Percentiles rank a stretch among this genome's conserved stretches.
Evolutionary conservation across 2,797 vertebrate genomes (phyloP).

Genomic region (Sebastes taczanowskii): DNA sequence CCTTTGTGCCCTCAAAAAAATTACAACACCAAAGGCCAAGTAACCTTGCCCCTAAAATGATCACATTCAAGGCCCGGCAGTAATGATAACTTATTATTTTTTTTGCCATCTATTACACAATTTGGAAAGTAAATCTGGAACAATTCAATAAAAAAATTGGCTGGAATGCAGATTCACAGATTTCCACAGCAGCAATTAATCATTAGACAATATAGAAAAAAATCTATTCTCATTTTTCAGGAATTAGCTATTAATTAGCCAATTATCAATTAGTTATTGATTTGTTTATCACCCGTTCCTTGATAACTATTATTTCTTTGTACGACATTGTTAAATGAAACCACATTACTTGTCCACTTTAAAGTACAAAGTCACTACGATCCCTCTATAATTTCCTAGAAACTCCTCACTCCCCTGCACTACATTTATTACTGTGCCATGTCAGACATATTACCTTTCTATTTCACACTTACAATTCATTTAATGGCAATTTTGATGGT

Average conservation of each 20-base stretch:
- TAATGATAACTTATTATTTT: neutral
- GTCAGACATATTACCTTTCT: constrained; percentile 74
- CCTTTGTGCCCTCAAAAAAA: too few species aligned
- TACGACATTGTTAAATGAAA: constrained; percentile 3
- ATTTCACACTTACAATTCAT: constrained; percentile 82
- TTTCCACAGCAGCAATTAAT: constrained; percentile 42
- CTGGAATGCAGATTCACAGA: constrained; percentile 34
- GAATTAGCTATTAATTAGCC: constrained; percentile 55
- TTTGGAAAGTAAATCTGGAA: constrained; percentile 14
- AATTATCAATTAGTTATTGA: constrained; percentile 45
- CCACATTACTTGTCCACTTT: constrained; percentile 9
- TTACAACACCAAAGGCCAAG: too few species aligned
- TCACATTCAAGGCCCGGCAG: too few species aligned
- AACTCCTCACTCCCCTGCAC: constrained; percentile 49
- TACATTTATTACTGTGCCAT: constrained; percentile 69
- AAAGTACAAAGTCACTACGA: constrained; percentile 34
- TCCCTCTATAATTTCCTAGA: constrained; percentile 42
- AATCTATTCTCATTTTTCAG: constrained; percentile 26
- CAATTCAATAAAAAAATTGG: constrained; percentile 16
- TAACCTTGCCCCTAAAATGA: too few species aligned
- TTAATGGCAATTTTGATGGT: constrained; percentile 80
- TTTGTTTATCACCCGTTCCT: constrained; percentile 35
- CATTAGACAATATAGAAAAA: constrained; percentile 22
- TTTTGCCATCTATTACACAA: constrained; percentile 15
- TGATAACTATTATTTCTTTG: constrained; percentile 33